phyloP scores from a whole-genome alignment of 2,113 vertebrate genomes.

The Pan troglodytes region DNA sequence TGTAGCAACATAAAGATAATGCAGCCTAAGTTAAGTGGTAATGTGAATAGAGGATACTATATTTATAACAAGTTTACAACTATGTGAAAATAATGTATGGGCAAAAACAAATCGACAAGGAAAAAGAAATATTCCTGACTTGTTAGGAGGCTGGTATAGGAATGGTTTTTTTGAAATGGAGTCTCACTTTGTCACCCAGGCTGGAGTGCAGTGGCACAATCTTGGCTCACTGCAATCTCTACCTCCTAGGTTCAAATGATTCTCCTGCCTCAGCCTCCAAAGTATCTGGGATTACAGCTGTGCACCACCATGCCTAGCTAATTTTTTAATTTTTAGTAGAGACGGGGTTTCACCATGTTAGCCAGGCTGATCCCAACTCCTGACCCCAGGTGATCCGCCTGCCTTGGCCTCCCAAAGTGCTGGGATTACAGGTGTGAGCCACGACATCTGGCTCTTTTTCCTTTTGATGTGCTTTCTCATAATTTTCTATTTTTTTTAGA shows the following conservation, averaged over 20 bases:
- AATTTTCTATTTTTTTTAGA: not conserved
- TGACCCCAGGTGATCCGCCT: not conserved
- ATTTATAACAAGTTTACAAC: not conserved
- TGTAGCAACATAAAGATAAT: not conserved
- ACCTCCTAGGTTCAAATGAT: not conserved
- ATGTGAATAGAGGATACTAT: not conserved
- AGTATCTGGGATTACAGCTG: not conserved
- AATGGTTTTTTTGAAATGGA: not conserved
- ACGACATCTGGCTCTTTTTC: not conserved
- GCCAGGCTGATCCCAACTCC: not conserved
- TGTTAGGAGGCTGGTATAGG: not conserved
- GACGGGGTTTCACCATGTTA: not conserved
- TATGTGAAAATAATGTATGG: not conserved
- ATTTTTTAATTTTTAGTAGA: not conserved
- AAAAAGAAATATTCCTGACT: not conserved
- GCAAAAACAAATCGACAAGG: not conserved
- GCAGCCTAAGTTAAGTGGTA: not conserved
- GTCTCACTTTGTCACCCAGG: not conserved
- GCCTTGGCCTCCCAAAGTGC: not conserved
- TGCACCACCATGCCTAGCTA: not conserved
- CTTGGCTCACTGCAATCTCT: not conserved
- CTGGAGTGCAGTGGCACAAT: not conserved
- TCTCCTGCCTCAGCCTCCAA: not conserved
- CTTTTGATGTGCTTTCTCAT: not conserved
- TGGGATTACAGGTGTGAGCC: not conserved